Percentiles rank a stretch among this genome's conserved stretches.
Evolutionary conservation across 2,797 vertebrate genomes (phyloP).

Genomic region (Parotocinclus haroldoi): DNA sequence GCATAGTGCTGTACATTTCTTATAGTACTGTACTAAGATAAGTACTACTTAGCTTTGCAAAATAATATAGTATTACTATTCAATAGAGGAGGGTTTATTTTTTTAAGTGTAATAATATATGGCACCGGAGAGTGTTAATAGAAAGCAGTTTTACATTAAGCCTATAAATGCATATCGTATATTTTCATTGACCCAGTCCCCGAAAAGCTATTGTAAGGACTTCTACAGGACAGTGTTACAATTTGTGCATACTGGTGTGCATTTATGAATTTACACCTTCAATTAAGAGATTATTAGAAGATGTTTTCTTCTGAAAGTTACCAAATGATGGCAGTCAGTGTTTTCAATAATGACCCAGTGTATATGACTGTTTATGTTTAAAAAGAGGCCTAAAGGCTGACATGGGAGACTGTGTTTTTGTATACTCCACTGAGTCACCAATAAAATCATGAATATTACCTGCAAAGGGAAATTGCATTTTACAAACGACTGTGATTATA

Average conservation of each 20-base stretch:
- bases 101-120: constrained; percentile 81
- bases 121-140: constrained; percentile 73
- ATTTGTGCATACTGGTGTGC: background rate
- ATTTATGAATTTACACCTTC: background rate
- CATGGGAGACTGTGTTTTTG: constrained; percentile 35
- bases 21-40: constrained; percentile 72
- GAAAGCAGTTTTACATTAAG: constrained; percentile 74
- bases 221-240: background rate
- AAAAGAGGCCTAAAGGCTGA: constrained; percentile 47
- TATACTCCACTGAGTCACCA: constrained; percentile 21
- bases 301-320: too few relatives aligned
- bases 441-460: constrained; percentile 17
- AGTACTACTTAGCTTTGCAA: constrained; percentile 72
- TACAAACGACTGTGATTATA: constrained; percentile 21
- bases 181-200: constrained; percentile 55
- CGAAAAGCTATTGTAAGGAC: constrained; percentile 2
- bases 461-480: constrained; percentile 18
- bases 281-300: background rate
- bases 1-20: constrained; percentile 71
- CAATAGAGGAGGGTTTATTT: constrained; percentile 81
- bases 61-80: constrained; percentile 74
- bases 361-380: constrained; percentile 24
- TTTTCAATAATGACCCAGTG: constrained; percentile 1
- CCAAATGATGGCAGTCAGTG: constrained; percentile 1
- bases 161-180: constrained; percentile 62